These are phyloP conservation scores for Darevskia nairensis DNA, from an alignment of 2,797 vertebrate species.

Conservation along the genomic window DNA sequence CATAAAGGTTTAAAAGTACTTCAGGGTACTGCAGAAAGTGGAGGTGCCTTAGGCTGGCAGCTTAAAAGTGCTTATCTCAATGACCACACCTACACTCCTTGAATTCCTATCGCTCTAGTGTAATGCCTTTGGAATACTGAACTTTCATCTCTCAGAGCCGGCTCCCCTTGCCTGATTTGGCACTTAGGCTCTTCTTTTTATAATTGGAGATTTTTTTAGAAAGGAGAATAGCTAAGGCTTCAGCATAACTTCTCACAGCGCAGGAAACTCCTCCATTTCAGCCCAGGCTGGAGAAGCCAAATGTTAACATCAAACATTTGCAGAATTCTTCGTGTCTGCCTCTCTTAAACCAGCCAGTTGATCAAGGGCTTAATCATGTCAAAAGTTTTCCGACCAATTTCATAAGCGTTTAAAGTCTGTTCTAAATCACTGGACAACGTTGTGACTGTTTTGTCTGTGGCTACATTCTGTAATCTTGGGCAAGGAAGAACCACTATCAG, in stretches of 20 bases:
- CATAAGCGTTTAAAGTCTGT: too few species aligned
- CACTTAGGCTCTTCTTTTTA: constrained; percentile 27
- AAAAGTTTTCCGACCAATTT: background rate
- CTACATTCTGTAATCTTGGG: constrained; percentile 3
- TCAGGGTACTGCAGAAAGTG: background rate
- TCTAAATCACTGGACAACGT: background rate
- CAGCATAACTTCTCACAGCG: constrained; percentile 36
- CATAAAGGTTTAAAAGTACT: background rate
- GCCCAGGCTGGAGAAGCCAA: constrained; percentile 32
- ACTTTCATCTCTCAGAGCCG: constrained; percentile 24
- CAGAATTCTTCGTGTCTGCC: background rate
- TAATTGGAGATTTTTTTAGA: constrained; percentile 31
- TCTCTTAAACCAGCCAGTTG: constrained; percentile 11
- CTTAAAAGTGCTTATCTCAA: background rate
- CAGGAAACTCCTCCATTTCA: constrained; percentile 38
- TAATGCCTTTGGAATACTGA: background rate
- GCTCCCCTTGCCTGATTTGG: background rate
- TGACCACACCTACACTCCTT: background rate
- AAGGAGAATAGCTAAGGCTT: constrained; percentile 17
- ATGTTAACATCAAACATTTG: constrained; percentile 50
- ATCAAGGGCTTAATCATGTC: constrained; percentile 22
- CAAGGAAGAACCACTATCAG: background rate
- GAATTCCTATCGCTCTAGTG: background rate
- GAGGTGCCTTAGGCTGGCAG: background rate
- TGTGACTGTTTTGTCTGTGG: constrained; percentile 12